A percentile compares a stretch with the other conserved stretches of the same genome.
Conservation (phyloP, 2,113 vertebrate species). For the Stigmatopora nigra region DNA sequence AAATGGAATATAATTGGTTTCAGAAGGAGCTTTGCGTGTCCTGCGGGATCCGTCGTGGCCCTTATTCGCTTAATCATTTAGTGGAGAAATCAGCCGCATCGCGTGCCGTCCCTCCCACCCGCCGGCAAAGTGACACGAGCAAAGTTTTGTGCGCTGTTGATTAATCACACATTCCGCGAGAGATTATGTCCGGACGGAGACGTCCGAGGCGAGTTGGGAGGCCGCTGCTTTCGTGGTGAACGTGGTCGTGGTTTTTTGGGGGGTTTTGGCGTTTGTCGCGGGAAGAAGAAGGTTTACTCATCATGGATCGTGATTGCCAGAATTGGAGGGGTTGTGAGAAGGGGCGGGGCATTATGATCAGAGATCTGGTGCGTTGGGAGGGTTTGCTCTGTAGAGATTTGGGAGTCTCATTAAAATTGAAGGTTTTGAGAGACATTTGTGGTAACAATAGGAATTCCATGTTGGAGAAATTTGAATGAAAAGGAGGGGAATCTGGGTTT, state of each 20-base stretch:
- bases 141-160: slow-evolving; percentile 26
- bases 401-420: no score
- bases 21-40: slow-evolving; percentile 30
- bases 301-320: slow-evolving; percentile 9
- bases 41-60: slow-evolving; percentile 14
- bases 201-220: slow-evolving; percentile 8
- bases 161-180: slow-evolving; percentile 41
- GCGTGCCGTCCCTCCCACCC: slow-evolving; percentile 4
- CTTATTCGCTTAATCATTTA: slow-evolving; percentile 18
- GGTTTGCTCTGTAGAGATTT: background rate
- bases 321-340: background rate
- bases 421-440: no score
- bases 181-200: slow-evolving; percentile 30
- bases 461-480: no score
- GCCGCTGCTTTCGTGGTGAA: slow-evolving; percentile 20
- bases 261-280: slow-evolving; percentile 17
- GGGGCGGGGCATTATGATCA: background rate
- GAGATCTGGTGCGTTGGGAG: background rate
- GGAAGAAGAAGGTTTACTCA: slow-evolving; percentile 23
- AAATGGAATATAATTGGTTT: slow-evolving; percentile 31
- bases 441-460: no score
- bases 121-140: slow-evolving; percentile 26
- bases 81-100: slow-evolving; percentile 18
- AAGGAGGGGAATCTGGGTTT: no score
- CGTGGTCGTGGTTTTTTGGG: slow-evolving; percentile 21